These are phyloP conservation scores for Notodonta dromedarius DNA, from an alignment of 2,888 invertebrate genomes.

Conservation along the genomic window DNA sequence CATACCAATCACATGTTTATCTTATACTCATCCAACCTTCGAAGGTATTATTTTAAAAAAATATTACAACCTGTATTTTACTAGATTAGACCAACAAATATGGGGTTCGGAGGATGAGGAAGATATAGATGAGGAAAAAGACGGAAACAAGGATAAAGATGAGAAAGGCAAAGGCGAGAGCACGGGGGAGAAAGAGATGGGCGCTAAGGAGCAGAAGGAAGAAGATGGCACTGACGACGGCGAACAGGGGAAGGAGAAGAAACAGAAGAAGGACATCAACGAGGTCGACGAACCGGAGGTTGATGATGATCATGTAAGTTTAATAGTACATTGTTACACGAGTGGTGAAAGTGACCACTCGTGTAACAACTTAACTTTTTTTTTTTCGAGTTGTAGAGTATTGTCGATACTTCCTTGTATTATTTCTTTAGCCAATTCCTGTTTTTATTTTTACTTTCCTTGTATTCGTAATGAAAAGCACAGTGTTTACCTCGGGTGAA, in stretches of 20 bases:
- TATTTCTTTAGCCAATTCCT: no score
- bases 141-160: constrained; percentile 82
- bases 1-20: no score
- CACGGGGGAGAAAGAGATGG: constrained; percentile 88
- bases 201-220: constrained; percentile 88
- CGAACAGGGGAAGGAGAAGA: constrained; percentile 81
- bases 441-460: no score
- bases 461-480: no score
- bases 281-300: constrained; percentile 92
- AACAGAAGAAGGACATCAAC: constrained; percentile 89
- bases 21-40: no score
- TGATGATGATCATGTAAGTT: constrained; percentile 89
- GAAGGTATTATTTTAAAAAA: no score
- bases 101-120: constrained; percentile 94
- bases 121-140: constrained; percentile 83
- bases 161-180: constrained; percentile 86
- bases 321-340: no score
- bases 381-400: no score
- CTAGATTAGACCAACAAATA: constrained; percentile 88
- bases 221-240: constrained; percentile 83
- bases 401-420: no score
- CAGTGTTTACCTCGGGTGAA: no score
- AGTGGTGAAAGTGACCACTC: no score
- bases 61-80: background rate
- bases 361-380: no score